These are phyloP conservation scores for Psittacus erithacus DNA, from an alignment of 2,113 vertebrate species.

Conservation along the genomic window DNA sequence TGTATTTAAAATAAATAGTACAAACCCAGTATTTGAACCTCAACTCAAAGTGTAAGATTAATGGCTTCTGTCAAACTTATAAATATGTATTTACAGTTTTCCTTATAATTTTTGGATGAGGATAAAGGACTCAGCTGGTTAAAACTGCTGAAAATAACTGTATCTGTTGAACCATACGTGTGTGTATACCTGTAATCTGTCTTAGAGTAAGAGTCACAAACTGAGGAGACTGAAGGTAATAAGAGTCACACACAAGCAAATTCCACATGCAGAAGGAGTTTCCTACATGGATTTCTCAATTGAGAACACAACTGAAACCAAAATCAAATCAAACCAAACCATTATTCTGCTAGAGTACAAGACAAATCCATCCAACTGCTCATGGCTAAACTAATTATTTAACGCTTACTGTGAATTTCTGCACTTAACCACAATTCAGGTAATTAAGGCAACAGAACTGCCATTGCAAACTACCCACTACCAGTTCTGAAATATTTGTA, in stretches of 20 bases:
- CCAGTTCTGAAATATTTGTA: background rate
- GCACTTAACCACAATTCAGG: background rate
- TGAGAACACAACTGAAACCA: background rate
- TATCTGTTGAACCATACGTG: background rate
- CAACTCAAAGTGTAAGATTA: background rate
- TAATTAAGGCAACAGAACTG: background rate
- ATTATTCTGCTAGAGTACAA: background rate
- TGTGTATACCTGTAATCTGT: background rate
- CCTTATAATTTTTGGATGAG: background rate
- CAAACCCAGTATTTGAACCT: background rate
- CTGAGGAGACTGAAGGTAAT: background rate
- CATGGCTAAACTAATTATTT: background rate
- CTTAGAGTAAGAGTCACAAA: background rate
- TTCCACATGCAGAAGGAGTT: background rate
- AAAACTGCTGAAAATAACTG: constrained; percentile 2
- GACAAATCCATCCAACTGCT: background rate
- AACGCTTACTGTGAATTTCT: background rate
- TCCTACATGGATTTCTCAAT: background rate
- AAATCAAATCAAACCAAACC: background rate
- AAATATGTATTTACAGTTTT: background rate
- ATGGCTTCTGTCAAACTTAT: background rate
- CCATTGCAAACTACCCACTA: background rate
- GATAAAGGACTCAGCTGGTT: background rate
- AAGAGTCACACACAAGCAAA: constrained; percentile 22
- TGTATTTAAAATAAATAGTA: background rate